A percentile compares a stretch with the other conserved stretches of the same genome.
Conservation (phyloP, 1,140 invertebrate species). For the Lasioglossum baleicum region DNA sequence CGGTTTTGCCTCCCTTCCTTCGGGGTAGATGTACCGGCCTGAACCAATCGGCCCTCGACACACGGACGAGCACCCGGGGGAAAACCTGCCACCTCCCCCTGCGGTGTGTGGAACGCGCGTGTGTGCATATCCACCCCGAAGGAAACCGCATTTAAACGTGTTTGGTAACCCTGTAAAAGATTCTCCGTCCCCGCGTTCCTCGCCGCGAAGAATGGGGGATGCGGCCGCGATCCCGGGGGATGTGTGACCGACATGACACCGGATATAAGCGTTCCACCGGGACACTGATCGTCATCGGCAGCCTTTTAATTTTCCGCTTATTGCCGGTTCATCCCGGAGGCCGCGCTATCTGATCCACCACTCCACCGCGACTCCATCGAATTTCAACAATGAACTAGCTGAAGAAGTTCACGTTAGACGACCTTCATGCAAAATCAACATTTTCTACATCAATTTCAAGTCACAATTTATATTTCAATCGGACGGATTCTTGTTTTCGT, state of each 20-base stretch:
- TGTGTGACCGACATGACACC: neutral
- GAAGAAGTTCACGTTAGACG: too few species aligned
- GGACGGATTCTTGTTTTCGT: too few species aligned
- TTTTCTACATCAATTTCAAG: too few species aligned
- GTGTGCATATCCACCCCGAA: constrained; percentile 30
- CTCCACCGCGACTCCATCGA: too few species aligned
- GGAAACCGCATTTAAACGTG: constrained; percentile 45
- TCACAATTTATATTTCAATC: too few species aligned
- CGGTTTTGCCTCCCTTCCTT: constrained; percentile 57
- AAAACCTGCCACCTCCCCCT: neutral
- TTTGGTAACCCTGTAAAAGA: constrained; percentile 61
- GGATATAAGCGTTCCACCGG: neutral
- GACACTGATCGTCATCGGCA: neutral
- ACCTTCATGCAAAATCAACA: too few species aligned
- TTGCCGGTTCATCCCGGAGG: too few species aligned
- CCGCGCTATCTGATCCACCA: too few species aligned
- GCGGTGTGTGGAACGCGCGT: neutral
- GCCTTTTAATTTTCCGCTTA: constrained; percentile 16
- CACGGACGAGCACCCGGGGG: neutral
- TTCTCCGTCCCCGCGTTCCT: constrained; percentile 20
- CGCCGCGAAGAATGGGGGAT: neutral
- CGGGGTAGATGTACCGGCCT: constrained; percentile 1
- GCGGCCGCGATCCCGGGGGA: neutral
- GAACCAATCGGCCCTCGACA: constrained; percentile 38
- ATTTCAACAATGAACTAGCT: too few species aligned